These are phyloP conservation scores for Puma concolor DNA, from an alignment of 2,113 vertebrate species.

Conservation along the genomic window DNA sequence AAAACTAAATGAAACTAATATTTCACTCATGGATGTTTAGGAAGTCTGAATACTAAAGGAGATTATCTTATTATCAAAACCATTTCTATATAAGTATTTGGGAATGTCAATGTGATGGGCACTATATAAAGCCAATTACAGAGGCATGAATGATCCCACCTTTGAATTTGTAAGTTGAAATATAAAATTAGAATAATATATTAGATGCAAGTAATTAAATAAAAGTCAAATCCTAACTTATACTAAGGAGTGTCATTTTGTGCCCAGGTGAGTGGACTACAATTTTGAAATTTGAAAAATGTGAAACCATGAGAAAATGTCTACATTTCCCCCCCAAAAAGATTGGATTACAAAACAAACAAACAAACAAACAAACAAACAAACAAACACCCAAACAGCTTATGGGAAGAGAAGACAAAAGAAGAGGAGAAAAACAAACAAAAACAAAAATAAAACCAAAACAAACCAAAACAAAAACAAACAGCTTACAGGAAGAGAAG, in stretches of 20 bases:
- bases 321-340: neutral
- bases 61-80: neutral
- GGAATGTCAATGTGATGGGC: neutral
- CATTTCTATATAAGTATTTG: neutral
- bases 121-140: neutral
- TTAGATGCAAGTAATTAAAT: neutral
- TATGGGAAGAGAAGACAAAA: neutral
- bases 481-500: neutral
- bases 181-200: neutral
- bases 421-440: neutral
- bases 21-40: neutral
- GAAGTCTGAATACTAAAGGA: neutral
- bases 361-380: neutral
- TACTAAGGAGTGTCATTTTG: neutral
- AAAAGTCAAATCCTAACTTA: neutral
- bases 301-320: neutral
- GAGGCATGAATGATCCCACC: neutral
- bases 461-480: neutral
- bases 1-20: constrained; percentile 9
- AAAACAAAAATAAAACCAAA: too few species aligned
- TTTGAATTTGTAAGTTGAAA: neutral
- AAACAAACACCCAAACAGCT: neutral
- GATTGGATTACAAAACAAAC: neutral
- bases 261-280: neutral
- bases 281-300: constrained; percentile 15